Conservation (phyloP, 2,113 vertebrate species). For the Salvelinus sp. region DNA sequence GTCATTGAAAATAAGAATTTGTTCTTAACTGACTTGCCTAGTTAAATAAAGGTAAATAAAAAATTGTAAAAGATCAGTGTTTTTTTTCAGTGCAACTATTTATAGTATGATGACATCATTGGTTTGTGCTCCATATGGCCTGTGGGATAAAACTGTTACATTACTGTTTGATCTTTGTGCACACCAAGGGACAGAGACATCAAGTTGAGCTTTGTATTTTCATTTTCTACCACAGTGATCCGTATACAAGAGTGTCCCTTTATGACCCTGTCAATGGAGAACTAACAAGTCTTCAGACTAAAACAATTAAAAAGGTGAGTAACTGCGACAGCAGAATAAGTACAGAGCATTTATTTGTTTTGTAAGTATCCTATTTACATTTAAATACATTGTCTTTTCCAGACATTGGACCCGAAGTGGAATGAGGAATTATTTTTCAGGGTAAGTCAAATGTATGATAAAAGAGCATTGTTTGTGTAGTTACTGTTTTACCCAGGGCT, state of each 20-base stretch:
- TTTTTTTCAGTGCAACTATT: neutral
- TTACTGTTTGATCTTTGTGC: no score
- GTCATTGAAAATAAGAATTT: no score
- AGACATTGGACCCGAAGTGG: slow-evolving; percentile 97
- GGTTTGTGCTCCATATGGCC: neutral
- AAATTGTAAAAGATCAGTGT: neutral
- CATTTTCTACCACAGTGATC: slow-evolving; percentile 79
- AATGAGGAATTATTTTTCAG: slow-evolving; percentile 92
- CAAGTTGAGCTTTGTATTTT: neutral
- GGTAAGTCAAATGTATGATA: slow-evolving; percentile 76
- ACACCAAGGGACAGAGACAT: no score
- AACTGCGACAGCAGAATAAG: neutral
- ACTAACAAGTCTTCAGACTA: slow-evolving; percentile 89
- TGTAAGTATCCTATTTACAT: neutral
- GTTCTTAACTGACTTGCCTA: no score
- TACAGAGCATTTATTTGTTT: neutral
- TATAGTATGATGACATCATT: neutral
- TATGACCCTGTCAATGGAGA: slow-evolving; percentile 87
- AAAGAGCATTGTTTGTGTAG: neutral
- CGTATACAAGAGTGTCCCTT: slow-evolving; percentile 89
- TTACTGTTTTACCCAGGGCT: neutral
- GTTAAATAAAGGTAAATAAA: no score
- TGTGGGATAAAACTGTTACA: neutral
- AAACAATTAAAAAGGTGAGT: slow-evolving; percentile 92
- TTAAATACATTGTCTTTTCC: slow-evolving; percentile 6